These are phyloP conservation scores for Eulemur coronatus DNA, from an alignment of 2,797 vertebrate genomes.

Conservation along the genomic window DNA sequence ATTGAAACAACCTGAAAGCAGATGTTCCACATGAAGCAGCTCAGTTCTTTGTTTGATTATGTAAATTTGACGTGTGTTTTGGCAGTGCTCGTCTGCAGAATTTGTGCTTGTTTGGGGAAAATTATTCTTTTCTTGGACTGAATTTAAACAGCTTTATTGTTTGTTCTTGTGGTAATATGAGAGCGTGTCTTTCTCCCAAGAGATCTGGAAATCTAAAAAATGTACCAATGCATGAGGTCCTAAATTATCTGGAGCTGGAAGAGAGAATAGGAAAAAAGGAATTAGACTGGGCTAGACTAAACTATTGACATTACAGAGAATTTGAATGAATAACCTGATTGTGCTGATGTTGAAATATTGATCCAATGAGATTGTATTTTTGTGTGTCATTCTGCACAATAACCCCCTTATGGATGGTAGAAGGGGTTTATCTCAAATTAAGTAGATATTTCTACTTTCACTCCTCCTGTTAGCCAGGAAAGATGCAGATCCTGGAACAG, in stretches of 20 bases:
- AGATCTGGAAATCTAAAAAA: slow-evolving; percentile 24
- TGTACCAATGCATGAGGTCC: background rate
- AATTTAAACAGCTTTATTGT: background rate
- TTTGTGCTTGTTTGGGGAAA: background rate
- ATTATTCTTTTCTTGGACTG: background rate
- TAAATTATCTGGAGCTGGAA: background rate
- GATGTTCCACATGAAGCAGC: background rate
- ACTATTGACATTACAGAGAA: background rate
- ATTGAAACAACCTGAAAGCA: background rate
- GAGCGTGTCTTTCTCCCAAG: background rate
- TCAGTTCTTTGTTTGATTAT: background rate
- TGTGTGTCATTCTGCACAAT: background rate
- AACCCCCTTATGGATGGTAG: background rate
- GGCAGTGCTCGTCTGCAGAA: background rate
- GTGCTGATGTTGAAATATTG: background rate
- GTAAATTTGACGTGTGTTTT: background rate
- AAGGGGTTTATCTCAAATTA: background rate
- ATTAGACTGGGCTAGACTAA: background rate
- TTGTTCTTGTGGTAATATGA: background rate
- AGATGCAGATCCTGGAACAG: background rate
- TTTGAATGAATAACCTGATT: background rate
- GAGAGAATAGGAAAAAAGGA: background rate
- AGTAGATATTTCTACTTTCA: background rate
- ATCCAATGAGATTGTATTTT: background rate
- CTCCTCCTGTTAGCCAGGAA: background rate